Evolutionary conservation across 2,113 vertebrate species (phyloP), one percentile per base, ranked within the genome.

Genomic region (Oplegnathus fasciatus): DNA sequence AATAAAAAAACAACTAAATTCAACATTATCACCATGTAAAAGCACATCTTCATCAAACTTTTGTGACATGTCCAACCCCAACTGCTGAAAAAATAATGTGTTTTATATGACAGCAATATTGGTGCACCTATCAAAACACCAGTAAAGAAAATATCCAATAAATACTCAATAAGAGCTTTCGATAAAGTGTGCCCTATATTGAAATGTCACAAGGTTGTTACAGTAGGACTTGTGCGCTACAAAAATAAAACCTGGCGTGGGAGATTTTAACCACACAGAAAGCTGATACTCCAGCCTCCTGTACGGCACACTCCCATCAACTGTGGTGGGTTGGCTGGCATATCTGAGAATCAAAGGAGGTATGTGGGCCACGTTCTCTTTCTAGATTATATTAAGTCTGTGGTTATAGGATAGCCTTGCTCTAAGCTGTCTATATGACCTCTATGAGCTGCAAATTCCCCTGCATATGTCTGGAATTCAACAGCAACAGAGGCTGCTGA

Each of bases 311-410:
- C 88, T 92, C 77, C 74, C 52, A 55, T 82, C 61, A 60, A 86
- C 84, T 83, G 85, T 65, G 89, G 85, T 88, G 70, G 89, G 71
- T 69, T 76, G 46, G 83, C 72, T 68, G 89, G 66, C 78, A 81
- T 90, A 93, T 88, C 82, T 82, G 74, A 44, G 75, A 92, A 92
- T 95, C 92, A 94, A 93, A 94, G 92, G 66, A 75, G 91, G 89
- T 77, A 92, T 91, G 91, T 84, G 82, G 86, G 87, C 86, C 86
- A 81, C 87, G 84, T 92, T 94, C 93, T 82, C 75, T 18, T 79
- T 71, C 64, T 79, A 91, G 92, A 93, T 94, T 92, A 93, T 88
- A 91, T 93, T 92, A 91, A 86, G 90, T 88, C 87, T 83, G 93
- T 79, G 87, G 93, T 93, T 85, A 90, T 37, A 84, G 64, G 90